Evolutionary conservation across 2,113 vertebrate genomes (phyloP), one percentile per base, ranked within the genome.

Genomic region (Siphamia tubifer): DNA sequence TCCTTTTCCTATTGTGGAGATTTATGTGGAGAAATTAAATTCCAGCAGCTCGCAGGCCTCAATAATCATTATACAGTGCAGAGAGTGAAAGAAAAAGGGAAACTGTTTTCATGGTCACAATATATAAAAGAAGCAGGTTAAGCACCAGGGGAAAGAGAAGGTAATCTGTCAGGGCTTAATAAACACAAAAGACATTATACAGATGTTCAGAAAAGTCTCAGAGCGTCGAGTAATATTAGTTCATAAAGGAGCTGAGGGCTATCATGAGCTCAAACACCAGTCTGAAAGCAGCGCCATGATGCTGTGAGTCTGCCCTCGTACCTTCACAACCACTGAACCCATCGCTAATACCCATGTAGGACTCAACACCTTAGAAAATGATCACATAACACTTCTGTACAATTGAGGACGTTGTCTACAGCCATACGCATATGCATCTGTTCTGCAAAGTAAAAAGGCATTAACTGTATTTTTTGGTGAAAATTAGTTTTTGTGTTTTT

Each of bases 1-100:
- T 93, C 92, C 92, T 91, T 90, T 89, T 90, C 62, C 86, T 90
- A 87, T 91, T 92, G 90, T 87, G 83, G 72, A 91, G 89, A 93
- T 93, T 92, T 88, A 89, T 91, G 90, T 86, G 79, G 76, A 90
- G 89, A 91, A 92, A 92, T 93, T 92, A 91, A 89, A 92, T 91
- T 91, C 73, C 84, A 82, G 81, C 82, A 87, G 87, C 87, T 90
- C 63, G 68, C 69, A 83, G 83, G 84, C 82, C 81, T 83, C 76
- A 81, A 74, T 79, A 87, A 87, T 90, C 83, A 91, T 89, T 74
- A 88, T 62, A 62, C 69, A 58, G 63, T 38, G 66, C 62, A 49
- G 60, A 35, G 63, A 47, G 58, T 35, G 68, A 62, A 53, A 68
- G 56, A 75, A 79, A 77, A 69, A 56, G 71, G 21, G 54, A 62